These are phyloP conservation scores for Antechinus stuartii DNA, from an alignment of 2,113 vertebrate species.

Conservation along the genomic window DNA sequence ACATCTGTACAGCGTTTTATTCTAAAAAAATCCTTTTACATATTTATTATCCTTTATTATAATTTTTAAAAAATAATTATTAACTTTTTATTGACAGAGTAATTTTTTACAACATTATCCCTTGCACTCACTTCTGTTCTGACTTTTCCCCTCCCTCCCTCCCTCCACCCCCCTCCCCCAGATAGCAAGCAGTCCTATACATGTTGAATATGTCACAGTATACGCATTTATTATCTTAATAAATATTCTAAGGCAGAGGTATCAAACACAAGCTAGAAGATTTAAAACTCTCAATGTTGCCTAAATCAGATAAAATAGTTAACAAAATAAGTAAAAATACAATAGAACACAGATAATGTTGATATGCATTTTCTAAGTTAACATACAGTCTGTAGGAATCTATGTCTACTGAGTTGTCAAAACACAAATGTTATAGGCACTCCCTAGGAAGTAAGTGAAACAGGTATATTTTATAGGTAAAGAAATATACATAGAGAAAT, in stretches of 20 bases:
- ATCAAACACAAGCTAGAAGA: neutral
- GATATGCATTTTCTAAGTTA: neutral
- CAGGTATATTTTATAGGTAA: neutral
- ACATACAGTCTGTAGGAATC: neutral
- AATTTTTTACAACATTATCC: too few species aligned
- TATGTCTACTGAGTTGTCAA: neutral
- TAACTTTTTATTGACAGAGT: too few species aligned
- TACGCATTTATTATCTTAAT: neutral
- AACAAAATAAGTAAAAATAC: neutral
- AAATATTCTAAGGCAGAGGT: neutral
- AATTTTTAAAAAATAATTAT: too few species aligned
- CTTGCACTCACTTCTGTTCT: too few species aligned
- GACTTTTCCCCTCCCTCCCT: too few species aligned
- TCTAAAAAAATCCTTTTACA: neutral
- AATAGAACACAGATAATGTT: neutral
- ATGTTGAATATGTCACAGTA: too few species aligned
- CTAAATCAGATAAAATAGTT: neutral
- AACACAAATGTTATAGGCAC: neutral
- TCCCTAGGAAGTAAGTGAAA: neutral
- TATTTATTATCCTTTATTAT: neutral
- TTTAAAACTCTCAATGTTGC: neutral
- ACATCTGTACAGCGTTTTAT: too few species aligned
- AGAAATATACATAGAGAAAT: neutral
- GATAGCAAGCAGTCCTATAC: too few species aligned
- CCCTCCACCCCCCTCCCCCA: too few species aligned